A percentile compares a stretch with the other conserved stretches of the same genome.
Conservation (phyloP, 2,113 vertebrate genomes). For the Mormyrus lacerda region DNA sequence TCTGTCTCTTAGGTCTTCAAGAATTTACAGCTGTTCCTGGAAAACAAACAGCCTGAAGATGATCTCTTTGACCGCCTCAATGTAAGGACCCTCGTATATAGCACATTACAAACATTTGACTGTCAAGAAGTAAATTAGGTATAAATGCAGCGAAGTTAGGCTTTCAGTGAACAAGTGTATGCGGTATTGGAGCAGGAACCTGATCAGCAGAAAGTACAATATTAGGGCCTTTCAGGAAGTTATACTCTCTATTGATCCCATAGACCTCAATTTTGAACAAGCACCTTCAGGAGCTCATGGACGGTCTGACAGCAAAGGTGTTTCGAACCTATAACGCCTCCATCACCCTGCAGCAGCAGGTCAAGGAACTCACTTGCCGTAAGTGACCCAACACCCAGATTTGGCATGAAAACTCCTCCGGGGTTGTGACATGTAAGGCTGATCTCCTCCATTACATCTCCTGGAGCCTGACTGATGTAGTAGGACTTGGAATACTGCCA, state of each 20-base stretch:
- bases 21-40: constrained; percentile 93
- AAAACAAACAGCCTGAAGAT: constrained; percentile 92
- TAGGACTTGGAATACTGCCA: neutral
- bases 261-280: constrained; percentile 83
- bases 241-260: neutral
- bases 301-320: constrained; percentile 81
- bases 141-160: neutral
- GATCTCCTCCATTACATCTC: neutral
- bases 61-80: constrained; percentile 95
- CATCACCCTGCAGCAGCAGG: constrained; percentile 77
- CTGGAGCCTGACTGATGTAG: neutral
- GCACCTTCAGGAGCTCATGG: constrained; percentile 86
- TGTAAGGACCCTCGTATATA: constrained; percentile 58
- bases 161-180: neutral
- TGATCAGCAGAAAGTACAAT: neutral
- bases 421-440: neutral
- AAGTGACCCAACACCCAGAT: constrained; percentile 46
- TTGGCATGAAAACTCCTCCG: neutral
- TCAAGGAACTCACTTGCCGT: constrained; percentile 82
- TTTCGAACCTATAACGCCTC: constrained; percentile 86
- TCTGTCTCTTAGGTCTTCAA: constrained; percentile 77
- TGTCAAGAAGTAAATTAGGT: neutral
- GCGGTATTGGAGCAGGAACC: neutral
- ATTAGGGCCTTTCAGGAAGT: neutral
- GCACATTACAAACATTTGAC: neutral